phyloP scores from a whole-genome alignment of 64 coral and sea anemone genomes.

The Stichodactyla helianthus region DNA sequence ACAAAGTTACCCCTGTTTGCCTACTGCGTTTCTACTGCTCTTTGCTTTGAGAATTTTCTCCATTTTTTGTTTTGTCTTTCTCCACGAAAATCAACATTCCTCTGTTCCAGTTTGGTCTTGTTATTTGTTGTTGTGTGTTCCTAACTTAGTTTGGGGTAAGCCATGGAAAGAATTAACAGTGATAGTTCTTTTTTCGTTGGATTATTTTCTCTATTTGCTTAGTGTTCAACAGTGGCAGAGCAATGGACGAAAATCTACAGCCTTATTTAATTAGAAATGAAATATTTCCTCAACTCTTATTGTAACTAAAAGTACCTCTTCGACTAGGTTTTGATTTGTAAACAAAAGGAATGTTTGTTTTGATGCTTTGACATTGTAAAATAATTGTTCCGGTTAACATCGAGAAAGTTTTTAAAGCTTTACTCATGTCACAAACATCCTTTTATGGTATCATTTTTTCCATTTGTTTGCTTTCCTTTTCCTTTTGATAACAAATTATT shows the following conservation, averaged over 20 bases:
- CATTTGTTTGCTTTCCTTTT: not conserved
- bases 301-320: not conserved
- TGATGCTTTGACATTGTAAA: not conserved
- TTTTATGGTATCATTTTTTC: not conserved
- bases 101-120: no score
- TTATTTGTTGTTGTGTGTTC: no score
- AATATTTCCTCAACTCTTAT: no score
- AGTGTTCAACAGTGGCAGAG: no score
- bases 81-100: no score
- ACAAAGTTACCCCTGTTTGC: not conserved
- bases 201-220: no score
- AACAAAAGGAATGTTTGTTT: not conserved
- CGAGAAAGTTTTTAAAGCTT: not conserved
- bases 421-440: not conserved
- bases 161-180: no score
- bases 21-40: not conserved
- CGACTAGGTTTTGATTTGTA: not conserved
- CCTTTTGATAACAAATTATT: no score
- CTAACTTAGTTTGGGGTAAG: no score
- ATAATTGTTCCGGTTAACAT: slow-evolving; percentile 10
- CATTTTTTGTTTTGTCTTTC: not conserved
- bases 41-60: not conserved
- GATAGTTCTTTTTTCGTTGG: no score
- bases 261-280: no score
- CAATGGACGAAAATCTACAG: no score